These are phyloP conservation scores for Popillia japonica DNA, from an alignment of 1,140 invertebrate species.

Conservation along the genomic window DNA sequence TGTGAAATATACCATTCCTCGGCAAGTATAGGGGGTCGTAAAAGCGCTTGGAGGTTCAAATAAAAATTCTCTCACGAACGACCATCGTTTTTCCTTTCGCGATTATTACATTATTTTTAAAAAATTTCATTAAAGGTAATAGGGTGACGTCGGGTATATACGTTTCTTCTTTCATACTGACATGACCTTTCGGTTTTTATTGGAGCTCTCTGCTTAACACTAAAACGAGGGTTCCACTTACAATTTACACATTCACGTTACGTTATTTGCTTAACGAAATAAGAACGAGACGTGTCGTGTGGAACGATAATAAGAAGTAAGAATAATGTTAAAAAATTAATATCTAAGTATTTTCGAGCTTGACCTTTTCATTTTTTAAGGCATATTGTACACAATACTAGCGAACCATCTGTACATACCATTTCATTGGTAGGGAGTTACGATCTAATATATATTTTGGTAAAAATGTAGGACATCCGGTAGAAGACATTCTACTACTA, in stretches of 20 bases:
- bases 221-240: not conserved
- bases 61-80: not conserved
- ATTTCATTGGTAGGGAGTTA: too few relatives aligned
- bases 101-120: slow-evolving; percentile 16
- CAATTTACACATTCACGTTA: too few relatives aligned
- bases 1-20: not conserved
- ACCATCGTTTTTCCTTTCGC: not conserved
- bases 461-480: too few relatives aligned
- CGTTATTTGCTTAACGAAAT: too few relatives aligned
- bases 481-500: too few relatives aligned
- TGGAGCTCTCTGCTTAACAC: not conserved
- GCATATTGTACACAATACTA: too few relatives aligned
- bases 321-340: too few relatives aligned
- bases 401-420: too few relatives aligned
- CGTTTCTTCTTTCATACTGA: not conserved
- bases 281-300: not conserved
- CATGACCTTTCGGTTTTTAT: not conserved
- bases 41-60: not conserved
- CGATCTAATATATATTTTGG: too few relatives aligned
- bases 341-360: too few relatives aligned
- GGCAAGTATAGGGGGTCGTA: not conserved
- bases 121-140: slow-evolving; percentile 13
- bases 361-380: too few relatives aligned
- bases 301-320: not conserved
- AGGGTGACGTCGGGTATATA: not conserved